A percentile compares a stretch with the other conserved stretches of the same genome.
Evolutionary conservation across 1,140 invertebrate species (phyloP).

Genomic region (Ptiloglossa arizonensis): DNA sequence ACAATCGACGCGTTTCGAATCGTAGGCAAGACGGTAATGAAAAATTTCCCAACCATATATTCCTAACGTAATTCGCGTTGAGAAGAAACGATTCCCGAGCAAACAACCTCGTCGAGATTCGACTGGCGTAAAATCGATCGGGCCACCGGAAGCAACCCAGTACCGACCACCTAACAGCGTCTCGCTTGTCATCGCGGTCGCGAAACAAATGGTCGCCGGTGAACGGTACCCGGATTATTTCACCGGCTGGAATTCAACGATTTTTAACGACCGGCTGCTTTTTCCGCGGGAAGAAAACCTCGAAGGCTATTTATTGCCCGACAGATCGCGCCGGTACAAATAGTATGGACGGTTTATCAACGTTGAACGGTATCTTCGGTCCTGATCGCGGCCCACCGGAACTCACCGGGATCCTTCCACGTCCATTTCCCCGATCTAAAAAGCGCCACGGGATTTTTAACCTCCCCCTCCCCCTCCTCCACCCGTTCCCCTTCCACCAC

Average conservation of each 20-base stretch:
- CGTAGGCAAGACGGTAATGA: no score
- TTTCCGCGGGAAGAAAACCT: conserved; percentile 41
- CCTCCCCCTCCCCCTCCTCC: not conserved
- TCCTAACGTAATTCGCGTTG: no score
- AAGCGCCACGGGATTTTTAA: conserved; percentile 43
- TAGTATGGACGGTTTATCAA: conserved; percentile 52
- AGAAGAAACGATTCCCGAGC: no score
- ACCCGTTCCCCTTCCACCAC: not conserved
- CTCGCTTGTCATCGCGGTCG: not conserved
- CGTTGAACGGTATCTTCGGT: conserved; percentile 51
- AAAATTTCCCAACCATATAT: no score
- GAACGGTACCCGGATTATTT: conserved; percentile 20
- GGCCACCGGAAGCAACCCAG: not conserved
- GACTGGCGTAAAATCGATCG: not conserved
- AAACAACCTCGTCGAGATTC: not conserved
- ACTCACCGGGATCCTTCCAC: conserved; percentile 36
- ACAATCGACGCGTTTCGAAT: no score
- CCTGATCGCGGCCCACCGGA: conserved; percentile 39
- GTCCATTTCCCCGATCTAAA: conserved; percentile 38
- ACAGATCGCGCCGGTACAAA: conserved; percentile 24
- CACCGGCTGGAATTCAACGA: conserved; percentile 38
- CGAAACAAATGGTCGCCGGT: not conserved
- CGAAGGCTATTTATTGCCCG: conserved; percentile 51
- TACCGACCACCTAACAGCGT: not conserved
- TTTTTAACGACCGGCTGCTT: conserved; percentile 55